phyloP scores from a whole-genome alignment of 2,888 invertebrate genomes.

The Polydrusus tereticollis region DNA sequence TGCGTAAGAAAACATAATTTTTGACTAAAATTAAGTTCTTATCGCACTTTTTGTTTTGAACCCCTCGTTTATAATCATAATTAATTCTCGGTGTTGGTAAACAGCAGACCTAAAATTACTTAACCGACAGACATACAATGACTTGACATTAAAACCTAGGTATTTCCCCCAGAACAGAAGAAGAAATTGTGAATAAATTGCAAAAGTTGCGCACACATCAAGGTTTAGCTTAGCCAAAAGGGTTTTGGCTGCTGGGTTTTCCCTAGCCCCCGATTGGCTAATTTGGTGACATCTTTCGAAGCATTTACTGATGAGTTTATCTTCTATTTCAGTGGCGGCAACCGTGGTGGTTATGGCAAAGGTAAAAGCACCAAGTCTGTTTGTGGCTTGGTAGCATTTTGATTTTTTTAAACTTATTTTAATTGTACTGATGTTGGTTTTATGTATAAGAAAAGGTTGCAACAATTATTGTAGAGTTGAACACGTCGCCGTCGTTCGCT shows the following conservation, averaged over 20 bases:
- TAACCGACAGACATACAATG: neutral
- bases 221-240: conserved; percentile 25
- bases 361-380: conserved; percentile 88
- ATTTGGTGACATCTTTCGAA: conserved; percentile 52
- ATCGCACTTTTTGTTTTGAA: too few species aligned
- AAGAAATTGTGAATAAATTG: conserved; percentile 27
- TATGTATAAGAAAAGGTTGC: conserved; percentile 51
- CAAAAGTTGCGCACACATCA: conserved; percentile 31
- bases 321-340: conserved; percentile 94
- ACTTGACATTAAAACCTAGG: conserved; percentile 24
- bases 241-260: conserved; percentile 12
- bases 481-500: too few species aligned
- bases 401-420: conserved; percentile 62
- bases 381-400: conserved; percentile 79
- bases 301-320: conserved; percentile 74
- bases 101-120: neutral
- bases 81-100: neutral
- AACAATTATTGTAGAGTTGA: neutral
- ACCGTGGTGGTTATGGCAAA: conserved; percentile 97
- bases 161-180: conserved; percentile 33
- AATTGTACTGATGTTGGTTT: conserved; percentile 53
- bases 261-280: conserved; percentile 40
- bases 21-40: too few species aligned
- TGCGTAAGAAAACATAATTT: too few species aligned
- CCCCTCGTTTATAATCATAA: neutral